phyloP scores from a whole-genome alignment of 2,797 vertebrate species.

The Salmo trutta region DNA sequence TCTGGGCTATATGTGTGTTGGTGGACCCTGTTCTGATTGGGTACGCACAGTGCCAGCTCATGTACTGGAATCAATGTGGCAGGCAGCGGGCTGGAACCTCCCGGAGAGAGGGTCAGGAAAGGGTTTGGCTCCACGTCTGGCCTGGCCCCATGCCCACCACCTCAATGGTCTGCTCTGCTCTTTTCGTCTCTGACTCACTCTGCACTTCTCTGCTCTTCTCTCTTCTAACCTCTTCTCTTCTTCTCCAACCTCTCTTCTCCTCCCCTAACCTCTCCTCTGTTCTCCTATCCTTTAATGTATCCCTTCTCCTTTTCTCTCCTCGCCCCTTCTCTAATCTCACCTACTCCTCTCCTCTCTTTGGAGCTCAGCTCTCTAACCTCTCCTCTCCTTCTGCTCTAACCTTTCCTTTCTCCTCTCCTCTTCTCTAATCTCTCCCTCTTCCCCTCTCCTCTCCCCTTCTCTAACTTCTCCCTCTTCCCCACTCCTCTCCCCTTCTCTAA shows the following conservation, averaged over 20 bases:
- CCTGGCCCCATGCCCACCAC: neutral
- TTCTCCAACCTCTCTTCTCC: no score
- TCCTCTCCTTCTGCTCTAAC: constrained; percentile 13
- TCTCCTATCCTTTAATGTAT: neutral
- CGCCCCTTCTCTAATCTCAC: neutral
- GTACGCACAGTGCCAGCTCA: neutral
- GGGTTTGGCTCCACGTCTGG: neutral
- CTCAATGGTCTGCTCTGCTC: neutral
- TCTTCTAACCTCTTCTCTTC: no score
- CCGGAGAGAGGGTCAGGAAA: no score
- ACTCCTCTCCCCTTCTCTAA: constrained; percentile 10
- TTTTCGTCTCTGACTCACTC: neutral
- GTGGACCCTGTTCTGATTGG: neutral
- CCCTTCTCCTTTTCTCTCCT: neutral
- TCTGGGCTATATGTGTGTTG: neutral
- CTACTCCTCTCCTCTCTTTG: constrained; percentile 6
- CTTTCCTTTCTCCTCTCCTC: neutral
- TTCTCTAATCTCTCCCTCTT: constrained; percentile 21
- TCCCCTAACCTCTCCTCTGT: neutral
- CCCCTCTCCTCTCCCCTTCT: constrained; percentile 14
- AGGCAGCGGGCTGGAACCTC: neutral
- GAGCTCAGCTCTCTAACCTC: constrained; percentile 6
- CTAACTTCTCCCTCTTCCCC: constrained; percentile 16
- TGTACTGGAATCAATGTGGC: neutral
- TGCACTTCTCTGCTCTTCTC: neutral